These are phyloP conservation scores for Teinopalpus imperialis DNA, from an alignment of 2,888 invertebrate species.

Conservation along the genomic window DNA sequence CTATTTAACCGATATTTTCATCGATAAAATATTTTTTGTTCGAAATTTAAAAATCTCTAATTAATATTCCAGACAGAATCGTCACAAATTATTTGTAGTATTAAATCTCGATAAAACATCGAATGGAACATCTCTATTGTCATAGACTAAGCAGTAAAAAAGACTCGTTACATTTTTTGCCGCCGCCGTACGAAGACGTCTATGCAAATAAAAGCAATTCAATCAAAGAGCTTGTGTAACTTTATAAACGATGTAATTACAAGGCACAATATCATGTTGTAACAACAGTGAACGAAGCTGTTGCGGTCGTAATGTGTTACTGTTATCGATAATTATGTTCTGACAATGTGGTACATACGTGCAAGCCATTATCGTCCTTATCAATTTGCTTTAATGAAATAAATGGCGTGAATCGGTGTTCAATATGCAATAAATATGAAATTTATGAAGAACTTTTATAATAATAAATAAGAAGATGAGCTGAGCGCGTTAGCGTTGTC, in stretches of 20 bases:
- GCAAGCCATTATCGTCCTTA: conserved; percentile 8
- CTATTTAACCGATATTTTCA: too few relatives aligned
- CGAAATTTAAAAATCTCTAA: too few relatives aligned
- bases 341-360: background rate
- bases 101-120: too few relatives aligned
- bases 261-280: conserved; percentile 15
- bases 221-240: conserved; percentile 34
- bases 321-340: conserved; percentile 4
- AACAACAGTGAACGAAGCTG: conserved; percentile 15
- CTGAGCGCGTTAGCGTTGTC: too few relatives aligned
- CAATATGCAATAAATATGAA: background rate
- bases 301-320: conserved; percentile 11
- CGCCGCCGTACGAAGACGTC: conserved; percentile 33
- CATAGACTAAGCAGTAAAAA: conserved; percentile 7
- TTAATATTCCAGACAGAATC: too few relatives aligned
- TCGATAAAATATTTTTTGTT: too few relatives aligned
- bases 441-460: too few relatives aligned
- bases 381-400: background rate
- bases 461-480: too few relatives aligned
- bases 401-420: background rate
- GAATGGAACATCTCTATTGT: conserved; percentile 7
- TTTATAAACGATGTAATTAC: conserved; percentile 34
- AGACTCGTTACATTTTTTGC: conserved; percentile 28
- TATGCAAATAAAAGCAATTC: conserved; percentile 37
- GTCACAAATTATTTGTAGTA: too few relatives aligned